Evolutionary conservation across 2,113 vertebrate genomes (phyloP).

Genomic region (Chionomys nivalis): DNA sequence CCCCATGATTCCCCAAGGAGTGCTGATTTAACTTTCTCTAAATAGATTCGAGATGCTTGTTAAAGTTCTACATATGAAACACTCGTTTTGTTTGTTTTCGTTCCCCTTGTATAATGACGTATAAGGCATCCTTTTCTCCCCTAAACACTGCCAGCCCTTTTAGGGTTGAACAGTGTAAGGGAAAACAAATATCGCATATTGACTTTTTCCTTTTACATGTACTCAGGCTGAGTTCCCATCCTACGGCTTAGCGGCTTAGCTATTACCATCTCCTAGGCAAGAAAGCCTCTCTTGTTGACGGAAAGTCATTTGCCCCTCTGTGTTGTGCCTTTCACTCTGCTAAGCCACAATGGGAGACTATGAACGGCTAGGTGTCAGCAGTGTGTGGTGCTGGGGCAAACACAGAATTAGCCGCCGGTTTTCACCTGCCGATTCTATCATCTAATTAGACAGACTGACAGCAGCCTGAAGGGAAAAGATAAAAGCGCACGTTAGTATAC

Average conservation of each 20-base stretch:
- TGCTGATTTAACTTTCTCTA: conserved; percentile 13
- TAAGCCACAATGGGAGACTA: conserved; percentile 32
- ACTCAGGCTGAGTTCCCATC: conserved; percentile 49
- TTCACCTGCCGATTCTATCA: conserved; percentile 54
- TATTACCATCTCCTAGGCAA: not conserved
- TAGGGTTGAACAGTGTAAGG: not conserved
- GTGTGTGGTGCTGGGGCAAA: not conserved
- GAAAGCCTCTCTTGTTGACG: conserved; percentile 6
- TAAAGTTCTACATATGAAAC: conserved; percentile 63
- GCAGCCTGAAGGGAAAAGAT: conserved; percentile 58
- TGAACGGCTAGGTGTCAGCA: conserved; percentile 40
- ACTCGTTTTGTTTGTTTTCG: conserved; percentile 58
- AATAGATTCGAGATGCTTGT: conserved; percentile 43
- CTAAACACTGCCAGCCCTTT: not conserved
- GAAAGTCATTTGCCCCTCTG: conserved; percentile 41
- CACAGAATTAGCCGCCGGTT: conserved; percentile 49
- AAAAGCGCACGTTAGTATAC: not conserved
- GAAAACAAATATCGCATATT: conserved; percentile 10
- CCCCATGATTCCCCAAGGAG: not conserved
- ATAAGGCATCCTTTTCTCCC: not conserved
- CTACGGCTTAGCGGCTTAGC: not conserved
- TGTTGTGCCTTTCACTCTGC: not conserved
- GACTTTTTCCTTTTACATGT: conserved; percentile 25
- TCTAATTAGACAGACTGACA: conserved; percentile 68
- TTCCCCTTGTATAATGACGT: not conserved